Evolutionary conservation across 2,888 invertebrate species (phyloP), one percentile per base, ranked within the genome.

Genomic region (Eurytoma adleriae): DNA sequence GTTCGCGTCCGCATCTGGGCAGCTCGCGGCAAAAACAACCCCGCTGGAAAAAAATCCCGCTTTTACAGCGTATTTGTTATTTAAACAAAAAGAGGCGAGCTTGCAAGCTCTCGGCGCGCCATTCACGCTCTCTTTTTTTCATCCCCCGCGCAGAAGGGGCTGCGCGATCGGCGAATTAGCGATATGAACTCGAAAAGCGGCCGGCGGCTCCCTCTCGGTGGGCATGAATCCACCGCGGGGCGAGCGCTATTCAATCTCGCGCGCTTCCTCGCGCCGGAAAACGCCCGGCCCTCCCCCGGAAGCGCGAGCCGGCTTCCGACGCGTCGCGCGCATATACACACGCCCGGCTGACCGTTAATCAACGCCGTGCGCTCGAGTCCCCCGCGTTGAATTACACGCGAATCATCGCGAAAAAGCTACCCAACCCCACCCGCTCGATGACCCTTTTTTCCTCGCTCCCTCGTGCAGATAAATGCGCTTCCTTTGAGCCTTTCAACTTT

Each of bases 341-440:
- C 66, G 71, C 59, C 30, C 64, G 64, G 59, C 75, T 27, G 67
- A 56, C 82, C 77, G 78, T 83, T 79, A 79, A 81, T 83, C 81
- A 82, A 79, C 83, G 81, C 66, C 71, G 72, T 18, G 10, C 64
- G 40, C 18, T 40, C 61, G 18, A 30, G 24, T 16, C 57, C 48
- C 40, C n/a, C 18, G 27, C 24, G 24, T 54, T 77, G 62, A 77
- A 77, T 77, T 77, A 77, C 50, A 50, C 67, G 64, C 62, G 77
- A 30, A 68, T 68, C 67, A 59, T 59, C 57, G 59, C 27, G 52
- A 75, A 75, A 67, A 68, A 74, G 18, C 24, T 3, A 40, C 10
- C 7, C 40, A 10, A 40, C 48, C 48, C 16, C 14, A 24, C 48
- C 10, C 40, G 24, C 57, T 16, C 66, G 56, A 10, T 13, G 12